Conservation (phyloP, 2,797 vertebrate species). For the Amphiprion clarkii region DNA sequence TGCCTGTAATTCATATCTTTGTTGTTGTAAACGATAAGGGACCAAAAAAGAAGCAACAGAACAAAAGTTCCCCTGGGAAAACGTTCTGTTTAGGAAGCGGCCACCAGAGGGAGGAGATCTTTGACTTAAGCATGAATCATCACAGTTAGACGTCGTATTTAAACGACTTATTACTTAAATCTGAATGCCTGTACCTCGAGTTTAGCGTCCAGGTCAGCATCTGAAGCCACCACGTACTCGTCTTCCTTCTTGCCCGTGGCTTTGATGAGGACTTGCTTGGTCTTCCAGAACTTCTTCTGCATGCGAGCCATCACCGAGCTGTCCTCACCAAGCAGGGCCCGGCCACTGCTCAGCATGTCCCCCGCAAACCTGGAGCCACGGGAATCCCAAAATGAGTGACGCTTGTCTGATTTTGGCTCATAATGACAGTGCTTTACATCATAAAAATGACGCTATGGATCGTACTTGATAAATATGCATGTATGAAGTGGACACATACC, state of each 20-base stretch:
- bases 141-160: no score
- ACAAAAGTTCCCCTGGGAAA: no score
- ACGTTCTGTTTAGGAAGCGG: no score
- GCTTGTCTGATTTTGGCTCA: background rate
- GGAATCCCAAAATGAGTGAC: background rate
- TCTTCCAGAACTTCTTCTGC: conserved; percentile 93
- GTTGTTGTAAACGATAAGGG: no score
- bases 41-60: no score
- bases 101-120: no score
- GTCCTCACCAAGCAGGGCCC: conserved; percentile 81
- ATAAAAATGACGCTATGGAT: background rate
- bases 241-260: conserved; percentile 93
- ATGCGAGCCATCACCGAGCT: conserved; percentile 88
- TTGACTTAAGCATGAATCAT: no score
- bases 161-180: background rate
- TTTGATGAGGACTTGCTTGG: conserved; percentile 90
- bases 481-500: conserved; percentile 61
- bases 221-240: conserved; percentile 88
- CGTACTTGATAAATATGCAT: no score
- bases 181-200: conserved; percentile 80
- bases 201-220: conserved; percentile 90
- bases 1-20: no score
- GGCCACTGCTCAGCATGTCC: conserved; percentile 82
- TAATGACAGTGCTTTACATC: background rate
- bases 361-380: conserved; percentile 75